phyloP scores from a whole-genome alignment of 2,888 invertebrate genomes.

The Dione vanillae region DNA sequence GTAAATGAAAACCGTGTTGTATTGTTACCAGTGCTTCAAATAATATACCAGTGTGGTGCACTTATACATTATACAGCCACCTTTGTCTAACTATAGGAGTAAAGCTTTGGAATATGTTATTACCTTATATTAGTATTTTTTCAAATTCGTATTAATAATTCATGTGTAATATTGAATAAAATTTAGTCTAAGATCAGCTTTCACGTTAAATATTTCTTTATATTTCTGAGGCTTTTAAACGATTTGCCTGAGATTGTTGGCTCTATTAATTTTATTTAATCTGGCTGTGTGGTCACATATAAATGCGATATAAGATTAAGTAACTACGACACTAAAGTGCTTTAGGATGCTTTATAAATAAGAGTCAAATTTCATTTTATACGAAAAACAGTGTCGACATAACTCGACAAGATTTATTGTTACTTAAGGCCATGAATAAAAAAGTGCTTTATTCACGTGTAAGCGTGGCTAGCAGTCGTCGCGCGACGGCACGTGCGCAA shows the following conservation, averaged over 20 bases:
- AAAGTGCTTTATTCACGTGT: conserved; percentile 58
- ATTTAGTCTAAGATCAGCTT: not conserved
- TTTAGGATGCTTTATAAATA: conserved; percentile 62
- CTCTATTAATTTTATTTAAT: conserved; percentile 20
- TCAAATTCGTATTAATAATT: not conserved
- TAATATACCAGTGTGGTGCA: conserved; percentile 3
- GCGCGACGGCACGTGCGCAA: conserved; percentile 66
- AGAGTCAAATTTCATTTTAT: conserved; percentile 70
- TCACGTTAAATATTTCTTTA: not conserved
- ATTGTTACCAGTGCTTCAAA: conserved; percentile 47
- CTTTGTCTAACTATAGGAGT: not conserved
- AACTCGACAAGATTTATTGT: conserved; percentile 69
- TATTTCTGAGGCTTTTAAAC: not conserved
- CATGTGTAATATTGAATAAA: not conserved
- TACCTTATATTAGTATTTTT: not conserved
- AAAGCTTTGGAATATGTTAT: not conserved
- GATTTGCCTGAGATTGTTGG: not conserved
- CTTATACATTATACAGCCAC: not conserved
- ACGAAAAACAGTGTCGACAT: conserved; percentile 66
- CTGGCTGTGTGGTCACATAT: conserved; percentile 63
- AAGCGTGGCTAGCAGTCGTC: conserved; percentile 47
- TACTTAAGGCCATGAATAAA: conserved; percentile 65
- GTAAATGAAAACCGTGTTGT: conserved; percentile 66
- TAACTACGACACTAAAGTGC: conserved; percentile 54
- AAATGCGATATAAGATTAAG: conserved; percentile 52